Evolutionary conservation across 1,140 invertebrate species (phyloP), one percentile per base, ranked within the genome.

Genomic region (Sweltsa coloradensis): DNA sequence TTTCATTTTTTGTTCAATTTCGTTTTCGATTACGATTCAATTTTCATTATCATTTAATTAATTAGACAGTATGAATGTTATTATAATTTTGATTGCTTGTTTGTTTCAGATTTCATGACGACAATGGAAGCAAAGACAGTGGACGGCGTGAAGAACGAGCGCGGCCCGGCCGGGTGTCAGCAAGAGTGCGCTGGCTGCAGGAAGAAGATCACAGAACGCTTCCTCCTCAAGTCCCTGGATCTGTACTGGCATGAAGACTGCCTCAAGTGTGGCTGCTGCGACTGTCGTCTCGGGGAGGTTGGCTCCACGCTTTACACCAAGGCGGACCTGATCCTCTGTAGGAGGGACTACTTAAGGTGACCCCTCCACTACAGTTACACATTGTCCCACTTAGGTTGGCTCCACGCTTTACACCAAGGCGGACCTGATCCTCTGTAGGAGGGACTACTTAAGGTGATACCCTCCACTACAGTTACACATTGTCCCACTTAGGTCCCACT

Each of bases 181-280:
- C 77, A 89, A 65, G 81, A 87, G 53, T 89, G 86, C 65, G 85
- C 85, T 34, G 85, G 85, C 45, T 90, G 86, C 62, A 82, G 81
- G 55, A 90, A 90, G 69, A 79, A 80, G 58, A 90, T 90, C 57
- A 86, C 83, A 34, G 85, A 90, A 62, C 25, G 46, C 55, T 86
- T 78, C 60, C 70, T 86, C 3, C 66, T 85, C 34, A 83, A 83
- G 57, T 85, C 88, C 0, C 66, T 91, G 57, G 87, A 94, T 58
- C 74, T 90, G 62, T 87, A 80, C 61, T 95, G 91, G 90, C 91
- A 95, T 65, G 90, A 95, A 60, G 89, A 93, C 62, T 95, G 91
- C 59, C 72, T 95, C 24, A 93, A 92, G 62, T 94, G 90, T 58
- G 86, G 86, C 22, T 93, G 89, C 64, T 95, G 90, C 63, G 85